Evolutionary conservation across 2,888 invertebrate genomes (phyloP), one percentile per base, ranked within the genome.

Genomic region (Candidula unifasciata): DNA sequence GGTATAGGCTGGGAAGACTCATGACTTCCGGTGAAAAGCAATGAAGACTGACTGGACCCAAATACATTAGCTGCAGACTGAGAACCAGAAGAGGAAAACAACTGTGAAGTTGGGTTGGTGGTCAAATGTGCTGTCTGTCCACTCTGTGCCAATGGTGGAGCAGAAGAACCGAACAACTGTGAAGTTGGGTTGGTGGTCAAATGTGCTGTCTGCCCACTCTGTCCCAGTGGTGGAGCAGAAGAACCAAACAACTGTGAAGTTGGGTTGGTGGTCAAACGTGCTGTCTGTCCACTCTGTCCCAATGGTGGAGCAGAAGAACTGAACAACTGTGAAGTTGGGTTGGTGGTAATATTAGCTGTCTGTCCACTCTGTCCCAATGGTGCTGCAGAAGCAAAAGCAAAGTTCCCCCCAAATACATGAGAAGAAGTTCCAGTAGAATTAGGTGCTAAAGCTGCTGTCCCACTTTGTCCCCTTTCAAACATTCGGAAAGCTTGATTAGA

Each of bases 151-250:
- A 18, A 27, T 69, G 73, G 2, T 60, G 44, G 8, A 2, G 1
- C n/a, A 71, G 80, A 30, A 80, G 54, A 21, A 80, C 80, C 80
- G 54, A 80, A 80, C 0, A 57, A 27, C 30, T 52, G 52, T 44
- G 80, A 69, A 27, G 33, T 33, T 33, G 54, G 21, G 33, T 64
- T 64, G 35, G 66, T 5, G 10, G 30, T 27, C 69, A 57, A 52
- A 69, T 18, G 30, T 44, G 57, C 24, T 33, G 68, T 21, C 78
- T 37, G 60, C 13, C 37, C 64, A 57, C 57, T 35, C 5, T 54
- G 30, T 33, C 57, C 76, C 27, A 18, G 27, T 69, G 73, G 2
- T 60, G 44, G 8, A 2, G 1, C n/a, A 71, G 80, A 30, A 80
- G 54, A 21, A 80, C 80, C 80, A 69, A 80, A 80, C 0, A 57